phyloP scores from a whole-genome alignment of 2,888 invertebrate genomes.

The Drosophila paucipuncta region DNA sequence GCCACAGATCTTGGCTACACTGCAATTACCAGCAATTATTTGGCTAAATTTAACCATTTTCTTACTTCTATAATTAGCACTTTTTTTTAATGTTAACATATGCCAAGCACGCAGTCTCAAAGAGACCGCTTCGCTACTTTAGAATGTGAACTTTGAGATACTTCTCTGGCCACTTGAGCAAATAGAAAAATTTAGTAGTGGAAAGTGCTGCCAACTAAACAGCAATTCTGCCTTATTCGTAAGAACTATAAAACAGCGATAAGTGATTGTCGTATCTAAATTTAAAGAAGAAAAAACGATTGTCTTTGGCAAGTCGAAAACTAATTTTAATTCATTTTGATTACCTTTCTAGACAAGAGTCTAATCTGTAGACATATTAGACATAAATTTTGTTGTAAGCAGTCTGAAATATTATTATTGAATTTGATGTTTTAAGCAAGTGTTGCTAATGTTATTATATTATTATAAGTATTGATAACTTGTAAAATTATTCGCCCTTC shows the following conservation, averaged over 20 bases:
- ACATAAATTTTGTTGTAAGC: not conserved
- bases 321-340: not conserved
- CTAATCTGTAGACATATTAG: not conserved
- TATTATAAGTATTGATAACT: not conserved
- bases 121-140: constrained; percentile 12
- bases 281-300: not conserved
- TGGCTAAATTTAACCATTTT: constrained; percentile 40
- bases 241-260: not conserved
- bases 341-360: not conserved
- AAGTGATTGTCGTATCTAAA: not conserved
- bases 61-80: constrained; percentile 66
- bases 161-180: not conserved
- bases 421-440: not conserved
- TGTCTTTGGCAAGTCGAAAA: not conserved
- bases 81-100: constrained; percentile 61
- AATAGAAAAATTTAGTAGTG: not conserved
- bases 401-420: not conserved
- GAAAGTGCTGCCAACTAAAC: not conserved
- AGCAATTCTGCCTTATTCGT: not conserved
- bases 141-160: constrained; percentile 15
- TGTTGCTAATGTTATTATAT: fast-evolving
- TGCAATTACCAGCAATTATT: constrained; percentile 66
- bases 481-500: not conserved
- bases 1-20: constrained; percentile 34
- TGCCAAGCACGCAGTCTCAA: constrained; percentile 49